Evolutionary conservation across 2,113 vertebrate species (phyloP).

Genomic region (Aythya baeri): DNA sequence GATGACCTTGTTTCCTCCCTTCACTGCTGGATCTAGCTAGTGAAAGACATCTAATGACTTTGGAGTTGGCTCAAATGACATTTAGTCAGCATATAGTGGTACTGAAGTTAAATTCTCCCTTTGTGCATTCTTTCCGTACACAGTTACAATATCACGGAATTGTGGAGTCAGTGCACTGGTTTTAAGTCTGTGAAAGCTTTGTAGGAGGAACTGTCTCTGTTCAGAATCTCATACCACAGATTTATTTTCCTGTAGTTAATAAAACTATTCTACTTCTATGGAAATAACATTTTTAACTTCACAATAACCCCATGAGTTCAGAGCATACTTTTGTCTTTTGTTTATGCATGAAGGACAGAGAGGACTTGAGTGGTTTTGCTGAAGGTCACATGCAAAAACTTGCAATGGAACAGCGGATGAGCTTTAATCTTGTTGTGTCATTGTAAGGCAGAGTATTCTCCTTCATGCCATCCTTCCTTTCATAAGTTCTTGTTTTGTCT

Average conservation of each 20-base stretch:
- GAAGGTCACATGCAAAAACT: not conserved
- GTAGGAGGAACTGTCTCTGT: not conserved
- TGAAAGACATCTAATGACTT: not conserved
- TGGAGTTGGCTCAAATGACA: not conserved
- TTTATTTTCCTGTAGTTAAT: not conserved
- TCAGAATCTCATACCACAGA: not conserved
- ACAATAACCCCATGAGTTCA: not conserved
- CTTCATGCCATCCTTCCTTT: not conserved
- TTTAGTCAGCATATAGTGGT: not conserved
- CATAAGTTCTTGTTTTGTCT: not conserved
- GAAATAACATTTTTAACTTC: not conserved
- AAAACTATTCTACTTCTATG: not conserved
- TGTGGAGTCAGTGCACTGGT: not conserved
- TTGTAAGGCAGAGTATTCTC: not conserved
- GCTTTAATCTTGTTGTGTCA: not conserved
- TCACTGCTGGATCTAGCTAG: not conserved
- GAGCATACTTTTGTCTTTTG: not conserved
- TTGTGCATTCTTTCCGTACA: not conserved
- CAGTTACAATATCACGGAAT: not conserved
- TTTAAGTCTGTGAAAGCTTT: not conserved
- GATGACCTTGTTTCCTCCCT: slow-evolving; percentile 7
- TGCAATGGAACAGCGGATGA: not conserved
- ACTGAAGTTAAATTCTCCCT: not conserved
- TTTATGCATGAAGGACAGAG: not conserved
- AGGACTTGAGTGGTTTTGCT: not conserved